Percentiles rank a stretch among this genome's conserved stretches.
phyloP scores from a whole-genome alignment of 2,113 vertebrate species.

The Columba janthina region DNA sequence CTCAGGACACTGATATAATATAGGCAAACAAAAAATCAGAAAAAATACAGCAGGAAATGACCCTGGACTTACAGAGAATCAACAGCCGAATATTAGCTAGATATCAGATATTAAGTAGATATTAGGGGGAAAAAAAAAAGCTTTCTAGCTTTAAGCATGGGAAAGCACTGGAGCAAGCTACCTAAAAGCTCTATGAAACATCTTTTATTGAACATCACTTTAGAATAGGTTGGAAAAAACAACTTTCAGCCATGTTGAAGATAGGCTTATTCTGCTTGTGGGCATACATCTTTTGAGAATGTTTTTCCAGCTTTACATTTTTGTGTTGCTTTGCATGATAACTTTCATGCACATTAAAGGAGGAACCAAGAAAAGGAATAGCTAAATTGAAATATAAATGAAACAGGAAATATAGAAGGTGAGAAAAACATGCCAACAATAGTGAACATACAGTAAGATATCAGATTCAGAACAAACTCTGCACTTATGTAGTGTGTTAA shows the following conservation, averaged over 20 bases:
- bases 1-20: background rate
- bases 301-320: background rate
- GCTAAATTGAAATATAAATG: background rate
- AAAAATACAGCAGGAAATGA: background rate
- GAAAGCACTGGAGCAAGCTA: background rate
- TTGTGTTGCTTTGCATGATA: background rate
- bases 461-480: background rate
- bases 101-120: background rate
- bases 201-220: background rate
- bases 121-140: background rate
- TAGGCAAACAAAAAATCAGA: background rate
- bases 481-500: rapidly evolving
- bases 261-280: background rate
- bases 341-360: background rate
- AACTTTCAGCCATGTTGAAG: background rate
- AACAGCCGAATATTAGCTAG: background rate
- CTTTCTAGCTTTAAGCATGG: background rate
- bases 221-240: background rate
- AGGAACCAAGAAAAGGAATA: background rate
- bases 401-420: background rate
- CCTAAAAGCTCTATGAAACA: background rate
- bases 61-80: background rate
- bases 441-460: background rate
- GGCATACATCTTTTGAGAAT: background rate
- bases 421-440: background rate